phyloP scores from a whole-genome alignment of 1,140 invertebrate genomes.

The Apis cerana region DNA sequence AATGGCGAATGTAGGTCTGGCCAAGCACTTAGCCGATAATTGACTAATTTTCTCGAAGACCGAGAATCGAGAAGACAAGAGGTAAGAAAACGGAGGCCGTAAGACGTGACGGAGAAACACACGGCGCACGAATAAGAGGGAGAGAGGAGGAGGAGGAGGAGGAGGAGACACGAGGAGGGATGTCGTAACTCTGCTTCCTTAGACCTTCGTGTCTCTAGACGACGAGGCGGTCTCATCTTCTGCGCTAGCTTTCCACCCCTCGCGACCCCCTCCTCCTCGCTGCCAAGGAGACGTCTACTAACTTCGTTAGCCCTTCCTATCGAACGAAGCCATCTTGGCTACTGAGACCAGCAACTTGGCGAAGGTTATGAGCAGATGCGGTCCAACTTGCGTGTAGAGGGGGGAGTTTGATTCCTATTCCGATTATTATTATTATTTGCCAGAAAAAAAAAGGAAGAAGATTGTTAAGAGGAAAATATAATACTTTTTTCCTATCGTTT shows the following conservation, averaged over 20 bases:
- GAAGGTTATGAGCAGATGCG: slow-evolving; percentile 62
- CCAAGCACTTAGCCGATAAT: slow-evolving; percentile 80
- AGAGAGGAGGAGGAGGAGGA: slow-evolving; percentile 17
- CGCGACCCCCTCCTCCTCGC: slow-evolving; percentile 55
- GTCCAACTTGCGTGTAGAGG: slow-evolving; percentile 44
- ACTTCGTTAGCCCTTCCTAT: slow-evolving; percentile 76
- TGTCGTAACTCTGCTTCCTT: slow-evolving; percentile 49
- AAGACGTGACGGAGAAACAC: neutral
- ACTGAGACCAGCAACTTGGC: slow-evolving; percentile 63
- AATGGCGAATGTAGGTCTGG: slow-evolving; percentile 75
- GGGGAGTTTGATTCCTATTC: too few relatives aligned
- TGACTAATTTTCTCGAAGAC: slow-evolving; percentile 78
- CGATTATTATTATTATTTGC: neutral
- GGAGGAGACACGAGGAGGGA: slow-evolving; percentile 21
- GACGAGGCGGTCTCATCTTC: slow-evolving; percentile 62
- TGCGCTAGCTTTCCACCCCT: slow-evolving; percentile 44
- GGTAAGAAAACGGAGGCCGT: slow-evolving; percentile 23
- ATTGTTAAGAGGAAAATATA: too few relatives aligned
- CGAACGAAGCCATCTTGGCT: slow-evolving; percentile 79
- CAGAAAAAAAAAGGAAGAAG: too few relatives aligned
- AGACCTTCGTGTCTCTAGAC: slow-evolving; percentile 58
- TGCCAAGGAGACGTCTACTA: slow-evolving; percentile 73
- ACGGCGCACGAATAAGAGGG: neutral
- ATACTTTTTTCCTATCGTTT: too few relatives aligned
- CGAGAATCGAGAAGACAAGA: slow-evolving; percentile 43